phyloP scores from a whole-genome alignment of 2,797 vertebrate genomes.

The Scolopax bukidnonensis region DNA sequence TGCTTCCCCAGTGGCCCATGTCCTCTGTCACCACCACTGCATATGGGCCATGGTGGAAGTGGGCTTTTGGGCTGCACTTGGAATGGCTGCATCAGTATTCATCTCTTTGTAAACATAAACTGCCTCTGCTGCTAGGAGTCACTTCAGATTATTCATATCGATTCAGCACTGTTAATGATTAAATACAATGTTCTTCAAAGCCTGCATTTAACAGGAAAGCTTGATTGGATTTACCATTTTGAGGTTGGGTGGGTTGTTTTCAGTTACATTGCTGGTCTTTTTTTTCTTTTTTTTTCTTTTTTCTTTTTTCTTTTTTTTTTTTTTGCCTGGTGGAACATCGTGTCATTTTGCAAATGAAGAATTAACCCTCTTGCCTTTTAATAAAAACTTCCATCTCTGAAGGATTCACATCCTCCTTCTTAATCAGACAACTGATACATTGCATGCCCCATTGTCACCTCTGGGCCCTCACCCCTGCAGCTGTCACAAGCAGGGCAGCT shows the following conservation, averaged over 20 bases:
- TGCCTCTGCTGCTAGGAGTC: neutral
- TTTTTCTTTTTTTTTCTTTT: neutral
- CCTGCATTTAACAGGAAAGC: constrained; percentile 13
- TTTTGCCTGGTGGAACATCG: neutral
- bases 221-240: constrained; percentile 51
- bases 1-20: neutral
- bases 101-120: neutral
- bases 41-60: rapidly evolving
- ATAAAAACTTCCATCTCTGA: neutral
- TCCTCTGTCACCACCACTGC: neutral
- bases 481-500: neutral
- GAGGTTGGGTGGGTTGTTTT: neutral
- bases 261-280: rapidly evolving
- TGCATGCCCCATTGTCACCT: rapidly evolving
- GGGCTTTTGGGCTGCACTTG: neutral
- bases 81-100: neutral
- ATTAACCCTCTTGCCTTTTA: neutral
- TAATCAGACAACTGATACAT: neutral
- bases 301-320: neutral
- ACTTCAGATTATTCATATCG: constrained; percentile 47
- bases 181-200: constrained; percentile 58
- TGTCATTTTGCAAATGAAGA: constrained; percentile 27
- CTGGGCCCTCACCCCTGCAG: rapidly evolving
- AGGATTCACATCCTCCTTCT: neutral
- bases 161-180: constrained; percentile 36